Conservation (phyloP, 2,888 invertebrate genomes). For the Nomada lathburiana region DNA sequence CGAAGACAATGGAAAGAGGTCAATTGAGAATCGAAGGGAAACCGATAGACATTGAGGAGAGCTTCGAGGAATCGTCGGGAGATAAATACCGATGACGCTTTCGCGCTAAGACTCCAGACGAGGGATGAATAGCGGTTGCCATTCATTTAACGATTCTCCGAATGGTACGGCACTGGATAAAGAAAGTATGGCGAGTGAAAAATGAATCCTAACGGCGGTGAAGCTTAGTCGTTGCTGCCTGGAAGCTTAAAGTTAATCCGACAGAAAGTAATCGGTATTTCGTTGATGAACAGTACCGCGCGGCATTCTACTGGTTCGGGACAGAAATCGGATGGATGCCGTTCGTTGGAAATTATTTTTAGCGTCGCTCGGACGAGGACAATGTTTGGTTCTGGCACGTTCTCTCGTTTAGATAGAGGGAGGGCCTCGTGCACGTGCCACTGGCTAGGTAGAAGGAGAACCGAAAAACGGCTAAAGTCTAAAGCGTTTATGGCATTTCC, state of each 20-base stretch:
- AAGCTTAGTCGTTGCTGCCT: too few relatives aligned
- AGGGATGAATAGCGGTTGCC: slow-evolving; percentile 9
- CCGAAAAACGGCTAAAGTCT: slow-evolving; percentile 45
- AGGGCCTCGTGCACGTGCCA: slow-evolving; percentile 21
- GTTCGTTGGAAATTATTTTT: slow-evolving; percentile 14
- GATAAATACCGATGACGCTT: slow-evolving; percentile 8
- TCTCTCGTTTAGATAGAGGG: not conserved
- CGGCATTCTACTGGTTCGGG: not conserved
- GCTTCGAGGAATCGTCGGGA: slow-evolving; percentile 1
- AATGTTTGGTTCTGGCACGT: slow-evolving; percentile 32
- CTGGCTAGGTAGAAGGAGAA: slow-evolving; percentile 16
- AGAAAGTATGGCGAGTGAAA: slow-evolving; percentile 17
- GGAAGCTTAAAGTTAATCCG: slow-evolving; percentile 15
- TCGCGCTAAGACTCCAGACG: slow-evolving; percentile 1
- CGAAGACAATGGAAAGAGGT: not conserved
- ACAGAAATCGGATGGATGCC: not conserved
- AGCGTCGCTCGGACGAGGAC: slow-evolving; percentile 20
- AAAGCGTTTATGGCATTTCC: slow-evolving; percentile 43
- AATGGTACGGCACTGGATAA: slow-evolving; percentile 23
- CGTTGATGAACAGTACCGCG: not conserved
- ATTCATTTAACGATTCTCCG: slow-evolving; percentile 30
- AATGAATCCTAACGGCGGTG: slow-evolving; percentile 34
- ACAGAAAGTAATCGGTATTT: slow-evolving; percentile 19
- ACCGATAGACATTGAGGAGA: slow-evolving; percentile 27
- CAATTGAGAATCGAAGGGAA: slow-evolving; percentile 14